Percentiles rank a stretch among this genome's conserved stretches.
phyloP scores from a whole-genome alignment of 2,888 invertebrate genomes.

The Luffia ferchaultella region DNA sequence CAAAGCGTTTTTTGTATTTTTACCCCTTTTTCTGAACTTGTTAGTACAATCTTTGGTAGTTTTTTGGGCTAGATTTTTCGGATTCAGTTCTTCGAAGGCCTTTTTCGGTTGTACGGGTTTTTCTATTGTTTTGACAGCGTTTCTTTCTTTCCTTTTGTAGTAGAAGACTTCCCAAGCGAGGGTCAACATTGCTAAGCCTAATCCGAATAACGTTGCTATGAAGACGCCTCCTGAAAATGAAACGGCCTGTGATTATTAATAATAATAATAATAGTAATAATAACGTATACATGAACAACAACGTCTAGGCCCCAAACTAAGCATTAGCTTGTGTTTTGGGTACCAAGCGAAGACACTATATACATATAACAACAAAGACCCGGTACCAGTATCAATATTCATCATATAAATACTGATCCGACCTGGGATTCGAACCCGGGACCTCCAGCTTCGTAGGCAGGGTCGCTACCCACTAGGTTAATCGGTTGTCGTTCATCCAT shows the following conservation, averaged over 20 bases:
- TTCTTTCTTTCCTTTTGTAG: slow-evolving; percentile 68
- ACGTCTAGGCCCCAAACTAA: too few species aligned
- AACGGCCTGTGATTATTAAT: background rate
- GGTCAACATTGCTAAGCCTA: slow-evolving; percentile 85
- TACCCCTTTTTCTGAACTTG: slow-evolving; percentile 5
- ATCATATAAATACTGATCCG: too few species aligned
- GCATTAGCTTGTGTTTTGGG: too few species aligned
- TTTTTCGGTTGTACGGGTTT: slow-evolving; percentile 19
- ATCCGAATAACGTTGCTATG: slow-evolving; percentile 86
- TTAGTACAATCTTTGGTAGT: slow-evolving; percentile 18
- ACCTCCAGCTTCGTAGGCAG: too few species aligned
- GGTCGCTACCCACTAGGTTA: too few species aligned
- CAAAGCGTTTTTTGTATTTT: slow-evolving; percentile 5
- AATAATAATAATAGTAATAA: too few species aligned
- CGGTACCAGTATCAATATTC: too few species aligned
- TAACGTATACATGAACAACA: too few species aligned
- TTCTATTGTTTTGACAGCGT: slow-evolving; percentile 28
- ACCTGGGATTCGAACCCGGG: too few species aligned
- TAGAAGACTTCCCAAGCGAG: slow-evolving; percentile 83
- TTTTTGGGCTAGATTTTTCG: slow-evolving; percentile 18
- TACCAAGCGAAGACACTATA: too few species aligned
- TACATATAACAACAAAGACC: too few species aligned
- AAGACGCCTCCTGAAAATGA: slow-evolving; percentile 80
- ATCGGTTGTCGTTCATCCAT: too few species aligned
- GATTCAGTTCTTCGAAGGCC: slow-evolving; percentile 22